Evolutionary conservation across 2,113 vertebrate species (phyloP).

Genomic region (Gobius niger): DNA sequence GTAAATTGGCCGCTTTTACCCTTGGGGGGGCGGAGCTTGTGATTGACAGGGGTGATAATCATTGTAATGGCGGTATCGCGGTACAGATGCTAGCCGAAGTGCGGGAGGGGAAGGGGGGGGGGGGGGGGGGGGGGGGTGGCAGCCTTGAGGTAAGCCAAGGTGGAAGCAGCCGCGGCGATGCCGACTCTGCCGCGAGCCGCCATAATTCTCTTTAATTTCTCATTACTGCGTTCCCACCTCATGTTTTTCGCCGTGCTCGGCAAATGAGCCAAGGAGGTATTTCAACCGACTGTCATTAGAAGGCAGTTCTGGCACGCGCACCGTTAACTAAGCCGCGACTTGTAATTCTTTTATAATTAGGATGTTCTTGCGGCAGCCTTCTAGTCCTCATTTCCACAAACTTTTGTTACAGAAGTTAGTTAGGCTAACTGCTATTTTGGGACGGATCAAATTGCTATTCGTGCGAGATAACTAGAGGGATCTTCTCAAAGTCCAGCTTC

Average conservation of each 20-base stretch:
- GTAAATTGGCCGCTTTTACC: constrained; percentile 56
- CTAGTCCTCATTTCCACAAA: not conserved
- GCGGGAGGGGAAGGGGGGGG: no score
- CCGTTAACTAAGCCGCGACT: constrained; percentile 6
- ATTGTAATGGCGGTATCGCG: constrained; percentile 52
- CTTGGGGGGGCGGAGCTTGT: constrained; percentile 13
- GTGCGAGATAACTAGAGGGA: not conserved
- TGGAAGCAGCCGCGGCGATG: constrained; percentile 24
- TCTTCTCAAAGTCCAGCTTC: not conserved
- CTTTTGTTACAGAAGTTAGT: constrained; percentile 3
- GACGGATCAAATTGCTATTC: not conserved
- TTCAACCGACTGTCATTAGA: constrained; percentile 4
- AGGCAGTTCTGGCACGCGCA: not conserved
- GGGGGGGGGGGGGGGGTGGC: no score
- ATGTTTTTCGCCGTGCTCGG: not conserved
- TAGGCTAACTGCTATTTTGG: not conserved
- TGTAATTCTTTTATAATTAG: constrained; percentile 9
- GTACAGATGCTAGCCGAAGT: constrained; percentile 63
- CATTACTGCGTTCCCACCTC: constrained; percentile 1
- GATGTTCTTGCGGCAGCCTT: constrained; percentile 1
- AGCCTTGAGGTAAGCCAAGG: constrained; percentile 31
- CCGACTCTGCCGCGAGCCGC: constrained; percentile 9
- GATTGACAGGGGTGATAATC: constrained; percentile 72
- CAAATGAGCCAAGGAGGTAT: not conserved
- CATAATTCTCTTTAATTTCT: not conserved